These are phyloP conservation scores for Unio pictorum DNA, from an alignment of 2,888 invertebrate species.

Conservation along the genomic window DNA sequence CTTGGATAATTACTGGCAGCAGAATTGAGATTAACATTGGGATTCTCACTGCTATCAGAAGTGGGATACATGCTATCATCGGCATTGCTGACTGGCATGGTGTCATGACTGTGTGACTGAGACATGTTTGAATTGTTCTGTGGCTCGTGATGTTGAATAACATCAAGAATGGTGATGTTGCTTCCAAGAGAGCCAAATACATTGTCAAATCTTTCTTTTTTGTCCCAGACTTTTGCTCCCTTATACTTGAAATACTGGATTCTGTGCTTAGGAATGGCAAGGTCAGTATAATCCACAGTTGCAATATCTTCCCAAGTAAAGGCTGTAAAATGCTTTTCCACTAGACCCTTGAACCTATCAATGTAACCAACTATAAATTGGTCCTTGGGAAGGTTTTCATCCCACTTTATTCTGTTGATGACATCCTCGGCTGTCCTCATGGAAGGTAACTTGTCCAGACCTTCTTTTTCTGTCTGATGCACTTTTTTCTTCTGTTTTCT, in stretches of 20 bases:
- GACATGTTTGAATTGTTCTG: conserved; percentile 6
- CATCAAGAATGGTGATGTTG: conserved; percentile 61
- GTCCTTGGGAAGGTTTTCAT: conserved; percentile 66
- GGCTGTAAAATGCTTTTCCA: conserved; percentile 71
- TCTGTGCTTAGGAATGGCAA: conserved; percentile 73
- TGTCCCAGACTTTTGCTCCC: conserved; percentile 73
- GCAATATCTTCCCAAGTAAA: conserved; percentile 73
- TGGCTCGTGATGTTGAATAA: conserved; percentile 54
- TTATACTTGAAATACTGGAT: conserved; percentile 74
- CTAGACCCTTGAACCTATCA: conserved; percentile 72
- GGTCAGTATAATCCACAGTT: conserved; percentile 70
- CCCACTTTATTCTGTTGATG: conserved; percentile 73
- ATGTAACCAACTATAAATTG: conserved; percentile 72
- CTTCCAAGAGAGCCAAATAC: conserved; percentile 72
- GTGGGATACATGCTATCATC: conserved; percentile 5
- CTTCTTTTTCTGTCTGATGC: conserved; percentile 37
- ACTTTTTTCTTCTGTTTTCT: conserved; percentile 27
- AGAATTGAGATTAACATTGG: too few relatives aligned
- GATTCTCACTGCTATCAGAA: not conserved
- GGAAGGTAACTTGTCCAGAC: conserved; percentile 58
- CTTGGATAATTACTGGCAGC: not conserved
- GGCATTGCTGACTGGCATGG: conserved; percentile 7
- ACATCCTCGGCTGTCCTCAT: conserved; percentile 74
- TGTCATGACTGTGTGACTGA: conserved; percentile 10
- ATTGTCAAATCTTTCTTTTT: conserved; percentile 70